Percentiles rank a stretch among this genome's conserved stretches.
These are phyloP conservation scores for Cirrhinus mrigala DNA, from an alignment of 2,797 vertebrate genomes.

Conservation along the genomic window DNA sequence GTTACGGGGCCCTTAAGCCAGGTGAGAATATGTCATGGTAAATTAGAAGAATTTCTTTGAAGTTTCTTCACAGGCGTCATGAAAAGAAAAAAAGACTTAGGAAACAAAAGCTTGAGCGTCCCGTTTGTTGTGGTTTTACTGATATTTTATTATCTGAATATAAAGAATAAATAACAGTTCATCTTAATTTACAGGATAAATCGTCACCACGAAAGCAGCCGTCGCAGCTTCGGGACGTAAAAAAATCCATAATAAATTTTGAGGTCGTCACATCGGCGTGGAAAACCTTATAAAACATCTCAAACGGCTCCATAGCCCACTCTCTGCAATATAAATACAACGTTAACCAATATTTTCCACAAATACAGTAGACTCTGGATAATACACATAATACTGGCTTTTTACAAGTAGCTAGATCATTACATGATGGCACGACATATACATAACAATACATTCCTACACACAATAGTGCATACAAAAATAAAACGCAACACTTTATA, in stretches of 20 bases:
- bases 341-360: constrained; percentile 73
- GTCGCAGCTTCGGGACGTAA: constrained; percentile 45
- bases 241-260: constrained; percentile 64
- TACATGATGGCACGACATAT: constrained; percentile 71
- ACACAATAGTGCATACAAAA: constrained; percentile 75
- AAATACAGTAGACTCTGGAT: constrained; percentile 79
- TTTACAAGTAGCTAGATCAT: constrained; percentile 73
- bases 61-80: background rate
- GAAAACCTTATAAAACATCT: constrained; percentile 63
- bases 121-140: constrained; percentile 59
- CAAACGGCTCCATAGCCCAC: constrained; percentile 62
- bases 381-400: constrained; percentile 77
- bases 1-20: constrained; percentile 33
- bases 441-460: constrained; percentile 80
- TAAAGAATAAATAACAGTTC: constrained; percentile 84
- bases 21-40: constrained; percentile 34
- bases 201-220: constrained; percentile 56
- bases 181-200: constrained; percentile 81
- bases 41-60: constrained; percentile 29
- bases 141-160: constrained; percentile 80
- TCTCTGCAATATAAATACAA: constrained; percentile 77
- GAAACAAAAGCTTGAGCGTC: constrained; percentile 23
- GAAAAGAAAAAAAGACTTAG: constrained; percentile 24
- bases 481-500: constrained; percentile 37
- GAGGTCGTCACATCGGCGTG: constrained; percentile 65